These are phyloP conservation scores for Pycnonotus jocosus DNA, from an alignment of 2,113 vertebrate species.

Conservation along the genomic window DNA sequence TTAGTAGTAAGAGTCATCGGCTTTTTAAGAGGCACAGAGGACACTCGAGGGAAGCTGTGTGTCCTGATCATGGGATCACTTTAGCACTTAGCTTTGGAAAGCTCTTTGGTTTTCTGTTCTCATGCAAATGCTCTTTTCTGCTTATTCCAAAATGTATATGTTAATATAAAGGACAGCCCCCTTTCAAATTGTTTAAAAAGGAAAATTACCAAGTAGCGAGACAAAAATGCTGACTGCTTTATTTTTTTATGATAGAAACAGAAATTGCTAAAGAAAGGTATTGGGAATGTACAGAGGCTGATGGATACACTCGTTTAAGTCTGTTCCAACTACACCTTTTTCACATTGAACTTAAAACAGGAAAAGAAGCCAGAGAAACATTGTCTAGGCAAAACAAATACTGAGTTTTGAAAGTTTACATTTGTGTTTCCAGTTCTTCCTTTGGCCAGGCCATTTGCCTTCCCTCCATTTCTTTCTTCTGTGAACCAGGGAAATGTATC, in stretches of 20 bases:
- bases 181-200: not conserved
- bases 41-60: not conserved
- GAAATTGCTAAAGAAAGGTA: not conserved
- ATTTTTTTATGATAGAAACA: not conserved
- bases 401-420: not conserved
- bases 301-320: not conserved
- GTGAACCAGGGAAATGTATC: not conserved
- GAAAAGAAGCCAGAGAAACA: not conserved
- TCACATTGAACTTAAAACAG: not conserved
- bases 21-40: not conserved
- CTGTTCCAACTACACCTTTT: not conserved
- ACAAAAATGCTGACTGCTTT: not conserved
- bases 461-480: not conserved
- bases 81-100: not conserved
- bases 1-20: too few relatives aligned
- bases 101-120: not conserved
- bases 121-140: not conserved
- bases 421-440: not conserved
- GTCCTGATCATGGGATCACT: rapidly evolving
- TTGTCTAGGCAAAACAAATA: not conserved
- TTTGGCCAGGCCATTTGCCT: not conserved
- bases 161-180: not conserved
- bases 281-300: not conserved
- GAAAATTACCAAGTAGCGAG: not conserved
- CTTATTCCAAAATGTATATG: not conserved